A percentile compares a stretch with the other conserved stretches of the same genome.
These are phyloP conservation scores for Bubo scandiacus DNA, from an alignment of 2,113 vertebrate species.

Conservation along the genomic window DNA sequence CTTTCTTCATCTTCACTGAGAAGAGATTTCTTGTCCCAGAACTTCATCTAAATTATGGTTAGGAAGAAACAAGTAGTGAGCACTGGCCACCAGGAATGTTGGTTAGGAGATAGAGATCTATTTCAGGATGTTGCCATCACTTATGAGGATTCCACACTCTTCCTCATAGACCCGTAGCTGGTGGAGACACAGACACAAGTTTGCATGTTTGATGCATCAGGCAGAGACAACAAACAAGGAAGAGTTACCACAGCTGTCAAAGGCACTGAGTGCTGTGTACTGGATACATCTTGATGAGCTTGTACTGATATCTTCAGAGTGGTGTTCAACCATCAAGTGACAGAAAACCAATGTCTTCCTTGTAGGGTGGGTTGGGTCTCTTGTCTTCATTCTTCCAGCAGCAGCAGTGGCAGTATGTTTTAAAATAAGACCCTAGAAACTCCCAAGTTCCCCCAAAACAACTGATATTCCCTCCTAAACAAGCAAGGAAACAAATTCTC, in stretches of 20 bases:
- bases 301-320: not conserved
- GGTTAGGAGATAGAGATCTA: not conserved
- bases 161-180: not conserved
- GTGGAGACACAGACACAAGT: not conserved
- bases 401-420: constrained; percentile 49
- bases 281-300: not conserved
- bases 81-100: fast-evolving
- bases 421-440: not conserved
- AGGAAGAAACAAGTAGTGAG: not conserved
- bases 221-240: not conserved
- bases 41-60: not conserved
- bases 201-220: not conserved
- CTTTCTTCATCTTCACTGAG: not conserved
- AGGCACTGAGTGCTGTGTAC: not conserved
- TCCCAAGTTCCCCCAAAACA: not conserved
- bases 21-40: not conserved
- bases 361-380: constrained; percentile 4
- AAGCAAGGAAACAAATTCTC: constrained; percentile 27
- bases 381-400: constrained; percentile 17
- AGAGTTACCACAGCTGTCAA: not conserved
- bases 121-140: not conserved
- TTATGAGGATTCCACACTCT: not conserved
- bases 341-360: not conserved
- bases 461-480: not conserved
- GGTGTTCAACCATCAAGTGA: not conserved